These are phyloP conservation scores for Bungarus multicinctus DNA, from an alignment of 2,113 vertebrate genomes.

Conservation along the genomic window DNA sequence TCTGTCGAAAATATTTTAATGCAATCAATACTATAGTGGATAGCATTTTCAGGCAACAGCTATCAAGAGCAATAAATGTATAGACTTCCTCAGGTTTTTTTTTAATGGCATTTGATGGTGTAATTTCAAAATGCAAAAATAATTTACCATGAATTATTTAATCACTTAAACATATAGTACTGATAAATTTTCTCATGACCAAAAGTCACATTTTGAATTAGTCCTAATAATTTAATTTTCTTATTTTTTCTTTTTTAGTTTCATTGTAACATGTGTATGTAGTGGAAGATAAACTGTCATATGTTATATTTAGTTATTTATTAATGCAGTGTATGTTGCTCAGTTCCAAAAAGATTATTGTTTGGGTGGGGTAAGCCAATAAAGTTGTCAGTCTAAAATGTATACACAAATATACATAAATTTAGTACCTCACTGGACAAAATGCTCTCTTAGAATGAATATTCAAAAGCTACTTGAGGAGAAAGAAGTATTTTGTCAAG, in stretches of 20 bases:
- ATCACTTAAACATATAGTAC: not conserved
- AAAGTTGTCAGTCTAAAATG: not conserved
- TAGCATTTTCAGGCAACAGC: slow-evolving; percentile 8
- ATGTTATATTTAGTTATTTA: not conserved
- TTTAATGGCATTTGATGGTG: not conserved
- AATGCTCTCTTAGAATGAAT: not conserved
- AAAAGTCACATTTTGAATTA: slow-evolving; percentile 11
- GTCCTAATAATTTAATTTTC: not conserved
- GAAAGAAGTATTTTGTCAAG: not conserved
- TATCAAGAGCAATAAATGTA: not conserved
- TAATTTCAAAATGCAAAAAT: slow-evolving; percentile 28
- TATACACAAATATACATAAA: not conserved
- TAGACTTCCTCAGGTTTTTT: slow-evolving; percentile 1
- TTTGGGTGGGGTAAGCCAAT: fast-evolving
- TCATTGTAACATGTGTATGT: not conserved
- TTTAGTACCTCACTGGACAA: not conserved
- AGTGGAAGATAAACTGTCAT: not conserved
- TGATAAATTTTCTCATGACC: not conserved
- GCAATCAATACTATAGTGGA: not conserved
- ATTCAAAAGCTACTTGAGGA: not conserved
- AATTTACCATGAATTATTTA: not conserved
- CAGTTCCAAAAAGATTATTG: not conserved
- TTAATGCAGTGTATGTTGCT: not conserved
- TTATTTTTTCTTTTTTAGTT: not conserved
- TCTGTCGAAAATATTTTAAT: slow-evolving; percentile 30